Base-by-base conservation (phyloP, 2,888 invertebrate species). In the Machimus rusticus region DNA sequence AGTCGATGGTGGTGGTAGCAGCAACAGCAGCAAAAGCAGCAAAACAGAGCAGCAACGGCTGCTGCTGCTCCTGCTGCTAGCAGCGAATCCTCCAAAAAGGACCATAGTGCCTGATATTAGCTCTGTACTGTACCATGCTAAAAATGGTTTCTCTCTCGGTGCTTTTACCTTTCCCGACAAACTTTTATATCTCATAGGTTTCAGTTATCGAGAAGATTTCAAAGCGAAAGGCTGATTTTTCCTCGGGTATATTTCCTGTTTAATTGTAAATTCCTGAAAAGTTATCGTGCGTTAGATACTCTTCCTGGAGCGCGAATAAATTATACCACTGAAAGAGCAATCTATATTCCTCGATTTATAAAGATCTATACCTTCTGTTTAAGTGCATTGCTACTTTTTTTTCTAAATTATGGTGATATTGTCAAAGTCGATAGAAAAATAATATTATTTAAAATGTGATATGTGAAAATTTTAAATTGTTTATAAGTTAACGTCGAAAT, bases 121-220 rank as follows among this genome's bases (percentile, higher is more conserved):
- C 37, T 51, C 51, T 79, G 46, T 23, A 43, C 55, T 19, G 66
- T 66, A 66, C 66, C 66, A 66, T 66, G 23, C 66, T 66, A 66
- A 66, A 66, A 66, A 66, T 66, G 9, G n/a, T 12, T 23, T 66
- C 66, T 66, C 66, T 66, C 66, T 66, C 28, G 23, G 28, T 28
- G 66, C 23, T 28, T 19, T 8, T 66, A 28, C 66, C 66, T 66
- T 23, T 19, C 23, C 19, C 31, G 79, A 79, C 51, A 28, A 51
- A 79, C 28, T 66, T 84, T 66, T 39, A 39, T 66, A 66, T 66
- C 82, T 66, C 34, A 66, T 84, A 84, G 66, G 82, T 84, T 84
- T 84, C 82, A 84, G 82, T 84, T 84, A 66, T 66, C 82, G 82
- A 84, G 51, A 31, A 66, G 66, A 84, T 66, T 84, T 84, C 82